Conservation (phyloP, 2,113 vertebrate species). For the Psilopogon haemacephalus region DNA sequence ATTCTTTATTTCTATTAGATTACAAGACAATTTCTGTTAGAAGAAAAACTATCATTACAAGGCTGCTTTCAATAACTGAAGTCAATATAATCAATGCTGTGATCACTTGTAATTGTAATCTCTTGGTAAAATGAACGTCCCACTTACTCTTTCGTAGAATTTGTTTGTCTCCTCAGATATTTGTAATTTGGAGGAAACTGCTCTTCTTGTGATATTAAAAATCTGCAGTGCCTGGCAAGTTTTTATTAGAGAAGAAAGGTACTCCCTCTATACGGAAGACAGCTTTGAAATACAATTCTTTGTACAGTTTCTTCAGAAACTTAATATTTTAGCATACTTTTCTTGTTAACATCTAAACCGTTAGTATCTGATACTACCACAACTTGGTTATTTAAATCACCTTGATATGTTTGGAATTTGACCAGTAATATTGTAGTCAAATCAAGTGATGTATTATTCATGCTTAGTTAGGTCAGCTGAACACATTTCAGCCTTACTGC, state of each 20-base stretch:
- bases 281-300: slow-evolving; percentile 6
- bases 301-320: not conserved
- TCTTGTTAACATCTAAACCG: not conserved
- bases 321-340: not conserved
- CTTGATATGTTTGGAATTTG: slow-evolving; percentile 45
- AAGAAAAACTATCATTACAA: not conserved
- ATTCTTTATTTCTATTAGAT: not conserved
- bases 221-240: not conserved
- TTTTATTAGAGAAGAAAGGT: not conserved
- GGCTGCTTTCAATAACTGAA: not conserved
- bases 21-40: not conserved
- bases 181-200: not conserved
- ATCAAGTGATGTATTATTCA: slow-evolving; percentile 48
- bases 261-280: not conserved
- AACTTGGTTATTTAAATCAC: slow-evolving; percentile 41
- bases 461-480: slow-evolving; percentile 52
- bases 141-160: not conserved
- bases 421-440: slow-evolving; percentile 57
- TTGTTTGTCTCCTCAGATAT: not conserved
- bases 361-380: slow-evolving; percentile 2
- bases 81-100: not conserved
- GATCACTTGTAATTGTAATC: not conserved
- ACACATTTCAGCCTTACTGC: slow-evolving; percentile 51
- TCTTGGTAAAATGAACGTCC: not conserved
- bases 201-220: not conserved